These are phyloP conservation scores for Ochropleura plecta DNA, from an alignment of 2,888 invertebrate species.

Conservation along the genomic window DNA sequence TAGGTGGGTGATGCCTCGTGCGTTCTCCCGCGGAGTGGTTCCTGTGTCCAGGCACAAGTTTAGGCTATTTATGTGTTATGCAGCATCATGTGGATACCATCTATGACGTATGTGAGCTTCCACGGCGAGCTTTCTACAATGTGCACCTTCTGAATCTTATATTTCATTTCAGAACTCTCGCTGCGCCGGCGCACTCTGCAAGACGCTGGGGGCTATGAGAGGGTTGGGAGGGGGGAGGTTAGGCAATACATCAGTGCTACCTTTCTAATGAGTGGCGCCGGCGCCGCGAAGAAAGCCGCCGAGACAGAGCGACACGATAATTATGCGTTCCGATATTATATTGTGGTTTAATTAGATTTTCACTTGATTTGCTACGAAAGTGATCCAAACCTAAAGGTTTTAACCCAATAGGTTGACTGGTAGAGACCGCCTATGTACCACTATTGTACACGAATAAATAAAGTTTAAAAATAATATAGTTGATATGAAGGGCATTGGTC, in stretches of 20 bases:
- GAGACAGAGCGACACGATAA: conserved; percentile 46
- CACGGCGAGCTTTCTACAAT: conserved; percentile 13
- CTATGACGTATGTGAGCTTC: neutral
- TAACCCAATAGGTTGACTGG: too few species aligned
- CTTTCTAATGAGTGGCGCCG: conserved; percentile 66
- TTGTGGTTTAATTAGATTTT: conserved; percentile 56
- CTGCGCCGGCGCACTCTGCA: conserved; percentile 41
- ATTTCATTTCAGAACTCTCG: conserved; percentile 38
- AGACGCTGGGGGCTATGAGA: conserved; percentile 28
- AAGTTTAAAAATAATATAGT: neutral
- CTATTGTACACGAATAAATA: too few species aligned
- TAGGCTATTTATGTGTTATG: neutral
- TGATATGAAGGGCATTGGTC: neutral
- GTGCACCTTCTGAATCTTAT: conserved; percentile 32
- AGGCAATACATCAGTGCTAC: conserved; percentile 60
- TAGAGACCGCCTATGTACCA: too few species aligned
- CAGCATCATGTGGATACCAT: neutral
- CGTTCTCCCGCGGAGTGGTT: too few species aligned
- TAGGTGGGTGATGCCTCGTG: neutral
- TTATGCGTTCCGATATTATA: conserved; percentile 55
- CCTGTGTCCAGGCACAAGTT: neutral
- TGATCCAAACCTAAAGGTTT: neutral
- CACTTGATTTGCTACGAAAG: conserved; percentile 19
- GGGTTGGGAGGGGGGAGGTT: conserved; percentile 18
- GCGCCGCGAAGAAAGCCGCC: conserved; percentile 61